Conservation (phyloP, 2,113 vertebrate genomes). For the Mobula birostris region DNA sequence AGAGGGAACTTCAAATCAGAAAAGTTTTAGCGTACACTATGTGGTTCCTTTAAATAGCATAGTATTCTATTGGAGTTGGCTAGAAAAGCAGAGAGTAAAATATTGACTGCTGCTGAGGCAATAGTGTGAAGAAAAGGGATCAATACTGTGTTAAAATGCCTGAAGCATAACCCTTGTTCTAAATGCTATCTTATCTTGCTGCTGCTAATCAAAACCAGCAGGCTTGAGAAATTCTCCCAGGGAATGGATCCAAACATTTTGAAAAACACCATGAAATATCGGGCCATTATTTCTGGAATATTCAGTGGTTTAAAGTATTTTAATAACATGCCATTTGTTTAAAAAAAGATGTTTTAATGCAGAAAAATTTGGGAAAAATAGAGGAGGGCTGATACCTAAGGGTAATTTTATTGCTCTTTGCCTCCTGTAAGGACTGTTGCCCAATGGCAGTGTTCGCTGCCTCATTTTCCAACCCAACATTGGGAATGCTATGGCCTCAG, state of each 20-base stretch:
- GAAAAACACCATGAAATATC: not conserved
- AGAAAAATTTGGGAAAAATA: not conserved
- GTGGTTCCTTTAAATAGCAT: not conserved
- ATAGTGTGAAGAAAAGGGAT: not conserved
- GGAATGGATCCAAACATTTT: not conserved
- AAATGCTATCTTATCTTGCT: not conserved
- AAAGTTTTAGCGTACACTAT: not conserved
- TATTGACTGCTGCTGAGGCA: not conserved
- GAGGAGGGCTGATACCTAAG: not conserved
- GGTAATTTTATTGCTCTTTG: not conserved
- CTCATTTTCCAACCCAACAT: not conserved
- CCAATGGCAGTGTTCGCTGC: not conserved
- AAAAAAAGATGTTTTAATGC: not conserved
- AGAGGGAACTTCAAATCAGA: not conserved
- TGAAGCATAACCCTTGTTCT: not conserved
- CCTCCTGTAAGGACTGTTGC: not conserved
- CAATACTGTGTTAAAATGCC: not conserved
- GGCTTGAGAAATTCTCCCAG: not conserved
- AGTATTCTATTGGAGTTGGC: not conserved
- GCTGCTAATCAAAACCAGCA: not conserved
- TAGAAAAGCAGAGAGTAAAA: not conserved
- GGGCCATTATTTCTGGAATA: not conserved
- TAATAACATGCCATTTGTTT: not conserved
- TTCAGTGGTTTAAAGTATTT: not conserved
- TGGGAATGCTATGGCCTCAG: not conserved